phyloP scores from a whole-genome alignment of 1,140 invertebrate genomes.

The Apocrypta bakeri region DNA sequence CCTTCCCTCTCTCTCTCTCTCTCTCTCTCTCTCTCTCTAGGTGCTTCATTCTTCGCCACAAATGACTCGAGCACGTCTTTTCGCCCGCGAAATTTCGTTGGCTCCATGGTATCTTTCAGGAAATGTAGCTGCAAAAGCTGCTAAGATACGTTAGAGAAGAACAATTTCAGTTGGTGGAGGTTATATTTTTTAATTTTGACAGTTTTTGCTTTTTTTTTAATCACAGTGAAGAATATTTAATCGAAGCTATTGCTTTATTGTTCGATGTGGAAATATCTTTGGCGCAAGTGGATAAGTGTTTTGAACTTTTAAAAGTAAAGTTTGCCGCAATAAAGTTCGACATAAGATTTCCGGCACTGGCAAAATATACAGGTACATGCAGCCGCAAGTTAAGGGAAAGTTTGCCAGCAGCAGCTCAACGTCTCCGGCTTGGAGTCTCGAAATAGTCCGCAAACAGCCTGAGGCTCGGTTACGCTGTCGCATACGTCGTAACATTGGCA shows the following conservation, averaged over 20 bases:
- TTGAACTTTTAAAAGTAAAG: slow-evolving; percentile 17
- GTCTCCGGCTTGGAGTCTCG: background rate
- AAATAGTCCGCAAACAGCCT: slow-evolving; percentile 29
- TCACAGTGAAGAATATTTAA: background rate
- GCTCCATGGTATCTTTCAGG: too few relatives aligned
- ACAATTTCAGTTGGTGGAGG: too few relatives aligned
- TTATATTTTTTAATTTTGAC: too few relatives aligned
- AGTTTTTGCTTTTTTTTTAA: too few relatives aligned
- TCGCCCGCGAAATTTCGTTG: slow-evolving; percentile 9
- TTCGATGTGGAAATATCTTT: background rate
- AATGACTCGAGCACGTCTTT: too few relatives aligned
- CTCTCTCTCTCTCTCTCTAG: too few relatives aligned
- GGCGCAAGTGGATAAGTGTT: slow-evolving; percentile 26
- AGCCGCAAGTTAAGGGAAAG: slow-evolving; percentile 2
- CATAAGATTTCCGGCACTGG: background rate
- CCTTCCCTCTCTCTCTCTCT: background rate
- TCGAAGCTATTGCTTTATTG: background rate
- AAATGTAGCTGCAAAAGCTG: too few relatives aligned
- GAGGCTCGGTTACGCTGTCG: background rate
- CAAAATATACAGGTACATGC: background rate
- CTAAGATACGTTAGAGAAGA: too few relatives aligned
- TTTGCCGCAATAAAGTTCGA: slow-evolving; percentile 18
- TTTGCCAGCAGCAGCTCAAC: background rate
- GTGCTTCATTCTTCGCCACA: background rate
- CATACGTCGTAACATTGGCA: slow-evolving; percentile 20